These are phyloP conservation scores for Sinocyclocheilus anophthalmus DNA, from an alignment of 2,113 vertebrate species.

Conservation along the genomic window DNA sequence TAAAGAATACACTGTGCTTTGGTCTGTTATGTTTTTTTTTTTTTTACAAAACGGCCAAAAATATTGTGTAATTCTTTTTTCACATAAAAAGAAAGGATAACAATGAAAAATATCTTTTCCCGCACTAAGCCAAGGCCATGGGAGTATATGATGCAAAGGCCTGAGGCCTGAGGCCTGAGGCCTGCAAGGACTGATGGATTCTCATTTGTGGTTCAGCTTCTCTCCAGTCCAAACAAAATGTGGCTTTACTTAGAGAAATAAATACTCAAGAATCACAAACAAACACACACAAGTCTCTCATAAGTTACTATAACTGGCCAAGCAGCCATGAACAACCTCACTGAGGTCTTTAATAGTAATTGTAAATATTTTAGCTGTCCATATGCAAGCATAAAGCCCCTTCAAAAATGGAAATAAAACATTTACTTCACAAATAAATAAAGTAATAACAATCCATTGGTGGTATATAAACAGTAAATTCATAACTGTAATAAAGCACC, in stretches of 20 bases:
- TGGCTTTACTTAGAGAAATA: background rate
- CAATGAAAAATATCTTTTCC: background rate
- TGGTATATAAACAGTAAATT: background rate
- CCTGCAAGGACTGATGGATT: no score
- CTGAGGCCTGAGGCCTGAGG: no score
- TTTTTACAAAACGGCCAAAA: no score
- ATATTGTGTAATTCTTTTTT: no score
- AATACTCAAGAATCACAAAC: background rate
- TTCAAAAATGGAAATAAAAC: background rate
- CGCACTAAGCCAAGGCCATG: no score
- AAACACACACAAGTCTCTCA: background rate
- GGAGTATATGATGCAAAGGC: no score
- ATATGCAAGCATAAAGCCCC: background rate
- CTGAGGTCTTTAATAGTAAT: background rate
- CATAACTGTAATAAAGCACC: background rate
- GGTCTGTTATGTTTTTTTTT: no score
- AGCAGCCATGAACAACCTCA: background rate
- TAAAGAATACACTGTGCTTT: no score
- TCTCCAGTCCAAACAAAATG: background rate
- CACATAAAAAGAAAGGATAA: no score
- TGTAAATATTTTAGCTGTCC: background rate
- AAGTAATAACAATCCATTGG: background rate
- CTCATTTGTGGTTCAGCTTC: background rate
- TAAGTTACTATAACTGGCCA: background rate
- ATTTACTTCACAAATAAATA: background rate